Base-by-base conservation (phyloP, 2,113 vertebrate genomes). In the Urocolius indicus region DNA sequence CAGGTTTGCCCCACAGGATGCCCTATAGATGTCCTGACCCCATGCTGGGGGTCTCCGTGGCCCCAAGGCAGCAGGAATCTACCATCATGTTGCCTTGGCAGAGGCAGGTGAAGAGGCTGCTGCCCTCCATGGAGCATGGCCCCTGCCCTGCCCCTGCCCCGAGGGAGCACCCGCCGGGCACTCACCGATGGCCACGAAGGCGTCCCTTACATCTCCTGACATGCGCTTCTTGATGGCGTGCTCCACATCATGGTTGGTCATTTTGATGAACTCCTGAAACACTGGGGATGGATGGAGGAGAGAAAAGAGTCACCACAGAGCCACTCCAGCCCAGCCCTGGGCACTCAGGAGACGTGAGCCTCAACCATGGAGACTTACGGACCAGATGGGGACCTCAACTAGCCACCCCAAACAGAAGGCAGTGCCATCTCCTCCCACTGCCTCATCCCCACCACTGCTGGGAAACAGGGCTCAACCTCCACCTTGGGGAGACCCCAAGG, bases 201-300 rank as follows among this genome's bases (percentile, higher is more conserved):
- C 98, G 0, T 99, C 98, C 95, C 97, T 98, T 63, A 99, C 98
- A 0, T 99, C 99, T 43, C 99, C 99, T 0, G 99, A 99, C 99
- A 99, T 99, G 79, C 99, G 98, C 93, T 99, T 99, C 97, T 98
- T 99, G 97, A 99, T 99, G 94, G 99, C 97, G 2, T 99, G 99
- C 72, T 99, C 99, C 75, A 99, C 98, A 4, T 99, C 99, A 2
- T 99, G 99, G 98, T 99, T 99, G 95, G 98, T 98, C 98, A 97
- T 98, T 96, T 97, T 99, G 95, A 99, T 98, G 91, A 99, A 99
- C 82, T 99, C 99, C 97, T 99, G 99, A 93, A 99, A 99, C 72
- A 99, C 99, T 99, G 95, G 38, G 55, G n/a, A 84, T 65, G 69
- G 69, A 54, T 65, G 69, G 69, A 54, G 22, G 19, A 94, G 38